These are phyloP conservation scores for Pelmatolapia mariae DNA, from an alignment of 2,113 vertebrate genomes.

Conservation along the genomic window DNA sequence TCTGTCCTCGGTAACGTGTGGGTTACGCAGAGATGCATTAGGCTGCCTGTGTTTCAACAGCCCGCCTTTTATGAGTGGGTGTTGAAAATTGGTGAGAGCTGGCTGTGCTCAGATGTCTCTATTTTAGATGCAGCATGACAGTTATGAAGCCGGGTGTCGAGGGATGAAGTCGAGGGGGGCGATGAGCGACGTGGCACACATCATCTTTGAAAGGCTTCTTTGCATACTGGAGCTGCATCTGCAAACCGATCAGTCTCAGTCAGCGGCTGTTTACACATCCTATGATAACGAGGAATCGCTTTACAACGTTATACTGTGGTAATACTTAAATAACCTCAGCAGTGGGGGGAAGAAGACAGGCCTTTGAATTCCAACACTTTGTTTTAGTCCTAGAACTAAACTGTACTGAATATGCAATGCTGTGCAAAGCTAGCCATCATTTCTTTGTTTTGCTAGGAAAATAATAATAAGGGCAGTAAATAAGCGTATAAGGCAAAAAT, in stretches of 20 bases:
- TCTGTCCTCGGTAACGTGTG: background rate
- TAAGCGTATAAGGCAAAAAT: background rate
- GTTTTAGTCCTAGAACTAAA: background rate
- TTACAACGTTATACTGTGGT: background rate
- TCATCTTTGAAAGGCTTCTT: slow-evolving; percentile 14
- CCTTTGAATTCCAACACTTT: background rate
- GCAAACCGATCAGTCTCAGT: background rate
- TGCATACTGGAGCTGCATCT: background rate
- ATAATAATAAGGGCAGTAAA: background rate
- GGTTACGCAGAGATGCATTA: slow-evolving; percentile 14
- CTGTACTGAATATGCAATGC: background rate
- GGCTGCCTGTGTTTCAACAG: slow-evolving; percentile 53
- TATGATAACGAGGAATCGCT: background rate
- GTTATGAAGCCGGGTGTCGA: slow-evolving; percentile 50
- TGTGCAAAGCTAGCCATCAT: background rate
- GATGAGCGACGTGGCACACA: slow-evolving; percentile 20
- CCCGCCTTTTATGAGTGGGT: slow-evolving; percentile 61
- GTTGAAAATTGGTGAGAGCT: slow-evolving; percentile 55
- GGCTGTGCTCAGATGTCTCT: slow-evolving; percentile 46
- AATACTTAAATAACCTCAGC: background rate
- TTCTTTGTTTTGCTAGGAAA: background rate
- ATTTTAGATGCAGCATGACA: slow-evolving; percentile 55
- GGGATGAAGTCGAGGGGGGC: background rate
- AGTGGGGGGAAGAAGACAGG: background rate
- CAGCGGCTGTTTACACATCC: background rate